Percentiles rank a stretch among this genome's conserved stretches.
Conservation (phyloP, 2,888 invertebrate species). For the Drosophila macrospina region DNA sequence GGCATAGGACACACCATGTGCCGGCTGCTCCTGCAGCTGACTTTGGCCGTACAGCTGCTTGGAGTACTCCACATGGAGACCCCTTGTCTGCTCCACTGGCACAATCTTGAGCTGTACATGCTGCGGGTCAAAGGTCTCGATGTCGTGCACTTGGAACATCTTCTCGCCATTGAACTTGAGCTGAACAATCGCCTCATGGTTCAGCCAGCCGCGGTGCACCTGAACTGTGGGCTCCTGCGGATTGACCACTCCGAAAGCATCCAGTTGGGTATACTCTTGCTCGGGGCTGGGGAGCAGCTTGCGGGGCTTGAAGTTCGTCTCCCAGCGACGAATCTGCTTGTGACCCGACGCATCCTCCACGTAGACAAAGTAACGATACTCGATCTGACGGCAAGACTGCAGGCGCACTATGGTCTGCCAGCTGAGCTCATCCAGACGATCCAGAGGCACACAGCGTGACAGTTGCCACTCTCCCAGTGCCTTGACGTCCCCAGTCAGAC, state of each 20-base stretch:
- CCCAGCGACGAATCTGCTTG: conserved; percentile 84
- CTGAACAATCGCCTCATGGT: conserved; percentile 91
- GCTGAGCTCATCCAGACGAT: conserved; percentile 75
- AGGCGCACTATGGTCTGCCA: conserved; percentile 89
- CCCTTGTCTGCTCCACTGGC: conserved; percentile 62
- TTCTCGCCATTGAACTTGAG: conserved; percentile 91
- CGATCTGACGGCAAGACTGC: conserved; percentile 86
- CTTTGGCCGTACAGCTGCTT: conserved; percentile 80
- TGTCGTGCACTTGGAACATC: conserved; percentile 87
- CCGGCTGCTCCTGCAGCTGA: conserved; percentile 71
- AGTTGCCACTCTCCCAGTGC: conserved; percentile 91
- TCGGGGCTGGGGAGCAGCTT: conserved; percentile 57
- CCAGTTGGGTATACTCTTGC: conserved; percentile 51
- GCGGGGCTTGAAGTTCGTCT: conserved; percentile 86
- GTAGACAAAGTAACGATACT: conserved; percentile 83
- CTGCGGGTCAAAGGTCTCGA: conserved; percentile 86
- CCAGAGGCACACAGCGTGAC: conserved; percentile 86
- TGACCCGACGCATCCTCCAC: conserved; percentile 76
- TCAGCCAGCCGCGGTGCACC: conserved; percentile 94
- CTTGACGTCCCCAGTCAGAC: conserved; percentile 89
- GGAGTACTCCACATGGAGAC: conserved; percentile 77
- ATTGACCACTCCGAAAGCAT: conserved; percentile 58
- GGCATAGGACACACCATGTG: conserved; percentile 73
- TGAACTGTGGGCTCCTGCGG: conserved; percentile 51
- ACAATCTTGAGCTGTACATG: conserved; percentile 86